Evolutionary conservation across 2,113 vertebrate species (phyloP).

Genomic region (Sarotherodon lohbergeri): DNA sequence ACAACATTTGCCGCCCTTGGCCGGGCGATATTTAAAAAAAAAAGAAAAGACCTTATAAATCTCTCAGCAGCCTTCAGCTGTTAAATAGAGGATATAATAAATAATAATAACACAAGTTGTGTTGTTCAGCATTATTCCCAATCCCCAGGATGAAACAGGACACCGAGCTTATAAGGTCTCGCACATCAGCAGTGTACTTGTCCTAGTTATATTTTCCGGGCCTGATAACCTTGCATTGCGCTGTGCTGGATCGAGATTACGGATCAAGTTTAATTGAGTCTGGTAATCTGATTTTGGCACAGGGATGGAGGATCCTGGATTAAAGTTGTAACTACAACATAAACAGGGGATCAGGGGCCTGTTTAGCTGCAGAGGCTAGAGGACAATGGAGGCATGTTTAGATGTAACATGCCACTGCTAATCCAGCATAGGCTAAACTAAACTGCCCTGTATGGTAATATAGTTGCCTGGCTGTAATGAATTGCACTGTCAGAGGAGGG

Average conservation of each 20-base stretch:
- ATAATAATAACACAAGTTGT: background rate
- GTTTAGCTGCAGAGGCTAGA: slow-evolving; percentile 25
- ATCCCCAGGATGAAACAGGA: background rate
- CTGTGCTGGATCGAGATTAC: slow-evolving; percentile 47
- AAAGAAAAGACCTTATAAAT: background rate
- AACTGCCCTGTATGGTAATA: slow-evolving; percentile 26
- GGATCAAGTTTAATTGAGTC: slow-evolving; percentile 62
- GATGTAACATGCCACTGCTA: slow-evolving; percentile 41
- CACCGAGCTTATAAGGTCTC: background rate
- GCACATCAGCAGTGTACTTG: slow-evolving; percentile 7
- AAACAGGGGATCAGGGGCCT: slow-evolving; percentile 44
- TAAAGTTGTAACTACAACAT: slow-evolving; percentile 60
- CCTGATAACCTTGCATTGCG: slow-evolving; percentile 39
- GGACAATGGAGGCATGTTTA: slow-evolving; percentile 48
- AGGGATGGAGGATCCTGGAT: slow-evolving; percentile 39
- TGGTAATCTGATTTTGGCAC: slow-evolving; percentile 58
- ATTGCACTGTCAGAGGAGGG: slow-evolving; percentile 18
- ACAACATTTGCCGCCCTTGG: background rate
- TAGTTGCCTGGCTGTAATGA: slow-evolving; percentile 25
- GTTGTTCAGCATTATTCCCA: background rate
- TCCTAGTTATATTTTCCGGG: slow-evolving; percentile 12
- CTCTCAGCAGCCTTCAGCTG: background rate
- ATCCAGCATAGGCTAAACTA: slow-evolving; percentile 36
- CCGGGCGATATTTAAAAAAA: background rate
- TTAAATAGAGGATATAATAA: background rate